Conservation (phyloP, 2,888 invertebrate genomes). For the Dasysyrphus albostriatus region DNA sequence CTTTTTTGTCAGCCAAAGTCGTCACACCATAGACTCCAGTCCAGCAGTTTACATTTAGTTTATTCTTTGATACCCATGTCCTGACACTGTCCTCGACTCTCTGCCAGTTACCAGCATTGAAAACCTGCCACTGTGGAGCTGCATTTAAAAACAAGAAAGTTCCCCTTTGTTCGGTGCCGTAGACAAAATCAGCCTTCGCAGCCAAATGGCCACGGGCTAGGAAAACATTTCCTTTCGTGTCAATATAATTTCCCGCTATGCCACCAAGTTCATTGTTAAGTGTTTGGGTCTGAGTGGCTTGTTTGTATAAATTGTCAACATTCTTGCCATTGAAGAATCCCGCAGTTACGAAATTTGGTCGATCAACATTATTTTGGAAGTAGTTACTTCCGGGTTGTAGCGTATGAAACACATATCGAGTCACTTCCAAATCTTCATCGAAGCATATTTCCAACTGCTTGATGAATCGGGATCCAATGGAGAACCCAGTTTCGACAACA, state of each 20-base stretch:
- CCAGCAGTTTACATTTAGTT: constrained; percentile 84
- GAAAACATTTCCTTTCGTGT: constrained; percentile 77
- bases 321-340: constrained; percentile 80
- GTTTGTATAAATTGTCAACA: constrained; percentile 81
- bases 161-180: constrained; percentile 84
- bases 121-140: constrained; percentile 85
- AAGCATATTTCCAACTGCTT: constrained; percentile 82
- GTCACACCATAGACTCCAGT: constrained; percentile 86
- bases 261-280: constrained; percentile 10
- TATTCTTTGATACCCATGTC: constrained; percentile 82
- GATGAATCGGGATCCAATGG: constrained; percentile 78
- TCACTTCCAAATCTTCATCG: constrained; percentile 80
- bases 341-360: constrained; percentile 80
- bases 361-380: constrained; percentile 81
- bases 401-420: constrained; percentile 80
- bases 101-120: constrained; percentile 87
- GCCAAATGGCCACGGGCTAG: constrained; percentile 85
- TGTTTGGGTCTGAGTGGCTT: constrained; percentile 78
- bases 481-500: constrained; percentile 55
- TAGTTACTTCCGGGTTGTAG: constrained; percentile 82
- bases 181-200: constrained; percentile 85
- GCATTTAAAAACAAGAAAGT: constrained; percentile 85
- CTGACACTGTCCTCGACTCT: constrained; percentile 84
- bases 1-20: constrained; percentile 84
- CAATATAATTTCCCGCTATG: constrained; percentile 77